These are phyloP conservation scores for Ethmia dodecea DNA, from an alignment of 2,888 invertebrate species.

Conservation along the genomic window DNA sequence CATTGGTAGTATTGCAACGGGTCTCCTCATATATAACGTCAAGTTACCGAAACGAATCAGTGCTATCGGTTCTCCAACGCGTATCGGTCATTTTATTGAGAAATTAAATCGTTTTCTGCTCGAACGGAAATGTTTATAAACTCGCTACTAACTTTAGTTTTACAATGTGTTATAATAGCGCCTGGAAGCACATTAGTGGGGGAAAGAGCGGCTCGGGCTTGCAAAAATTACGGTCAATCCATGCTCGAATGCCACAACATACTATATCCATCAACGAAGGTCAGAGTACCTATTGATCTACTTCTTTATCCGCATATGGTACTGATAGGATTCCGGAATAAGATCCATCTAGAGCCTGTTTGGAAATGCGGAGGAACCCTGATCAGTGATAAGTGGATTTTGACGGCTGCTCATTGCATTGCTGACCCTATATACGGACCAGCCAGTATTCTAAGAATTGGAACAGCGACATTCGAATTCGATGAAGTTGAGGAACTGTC, in stretches of 20 bases:
- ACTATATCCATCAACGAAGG: conserved; percentile 39
- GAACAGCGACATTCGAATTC: conserved; percentile 72
- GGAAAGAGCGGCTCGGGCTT: conserved; percentile 55
- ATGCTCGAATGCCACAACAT: conserved; percentile 70
- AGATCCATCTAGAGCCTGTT: conserved; percentile 19
- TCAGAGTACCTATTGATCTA: conserved; percentile 61
- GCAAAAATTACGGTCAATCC: conserved; percentile 45
- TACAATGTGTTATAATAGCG: no score
- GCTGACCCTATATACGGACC: conserved; percentile 62
- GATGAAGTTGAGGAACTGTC: conserved; percentile 66
- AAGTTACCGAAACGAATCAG: conserved; percentile 17
- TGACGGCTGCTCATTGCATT: conserved; percentile 66
- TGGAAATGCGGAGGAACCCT: conserved; percentile 71
- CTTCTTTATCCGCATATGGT: conserved; percentile 81
- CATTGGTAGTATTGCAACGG: no score
- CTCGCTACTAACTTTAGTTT: no score
- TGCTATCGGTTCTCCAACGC: no score
- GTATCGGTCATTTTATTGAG: no score
- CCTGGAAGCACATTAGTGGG: background rate
- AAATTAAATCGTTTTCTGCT: no score
- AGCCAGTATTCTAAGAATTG: conserved; percentile 70
- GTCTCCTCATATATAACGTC: conserved; percentile 12
- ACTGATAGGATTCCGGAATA: conserved; percentile 52
- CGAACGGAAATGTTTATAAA: no score
- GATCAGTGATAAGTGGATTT: conserved; percentile 56